These are phyloP conservation scores for Antennarius striatus DNA, from an alignment of 2,113 vertebrate genomes.

Conservation along the genomic window DNA sequence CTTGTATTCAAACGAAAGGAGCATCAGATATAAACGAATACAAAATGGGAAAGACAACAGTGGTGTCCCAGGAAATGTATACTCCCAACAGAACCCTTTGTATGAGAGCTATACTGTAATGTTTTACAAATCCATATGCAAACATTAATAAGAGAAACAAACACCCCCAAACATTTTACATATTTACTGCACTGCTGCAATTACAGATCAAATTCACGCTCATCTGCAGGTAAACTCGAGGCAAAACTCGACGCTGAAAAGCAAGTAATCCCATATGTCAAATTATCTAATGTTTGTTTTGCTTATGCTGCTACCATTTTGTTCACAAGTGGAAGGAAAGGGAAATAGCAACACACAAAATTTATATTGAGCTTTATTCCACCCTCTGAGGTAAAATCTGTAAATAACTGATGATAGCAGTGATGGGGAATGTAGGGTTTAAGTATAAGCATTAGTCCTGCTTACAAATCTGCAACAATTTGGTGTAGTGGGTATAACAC, in stretches of 20 bases:
- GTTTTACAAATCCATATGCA: constrained; percentile 41
- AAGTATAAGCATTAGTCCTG: no score
- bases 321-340: neutral
- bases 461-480: no score
- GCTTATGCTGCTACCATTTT: no score
- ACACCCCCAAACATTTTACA: constrained; percentile 21
- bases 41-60: constrained; percentile 46
- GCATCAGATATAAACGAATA: constrained; percentile 50
- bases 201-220: neutral
- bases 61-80: constrained; percentile 44
- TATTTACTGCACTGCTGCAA: constrained; percentile 13
- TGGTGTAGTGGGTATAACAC: no score
- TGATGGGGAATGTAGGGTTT: no score
- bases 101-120: constrained; percentile 11
- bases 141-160: constrained; percentile 48
- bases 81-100: constrained; percentile 29
- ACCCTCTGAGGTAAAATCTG: no score
- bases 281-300: constrained; percentile 9
- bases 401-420: no score
- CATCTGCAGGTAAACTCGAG: neutral
- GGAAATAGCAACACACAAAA: constrained; percentile 11
- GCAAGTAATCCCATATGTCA: neutral
- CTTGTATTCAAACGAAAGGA: constrained; percentile 64
- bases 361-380: neutral
- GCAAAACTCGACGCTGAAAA: neutral